phyloP scores from a whole-genome alignment of 2,888 invertebrate genomes.

The Cheilosia vernalis region DNA sequence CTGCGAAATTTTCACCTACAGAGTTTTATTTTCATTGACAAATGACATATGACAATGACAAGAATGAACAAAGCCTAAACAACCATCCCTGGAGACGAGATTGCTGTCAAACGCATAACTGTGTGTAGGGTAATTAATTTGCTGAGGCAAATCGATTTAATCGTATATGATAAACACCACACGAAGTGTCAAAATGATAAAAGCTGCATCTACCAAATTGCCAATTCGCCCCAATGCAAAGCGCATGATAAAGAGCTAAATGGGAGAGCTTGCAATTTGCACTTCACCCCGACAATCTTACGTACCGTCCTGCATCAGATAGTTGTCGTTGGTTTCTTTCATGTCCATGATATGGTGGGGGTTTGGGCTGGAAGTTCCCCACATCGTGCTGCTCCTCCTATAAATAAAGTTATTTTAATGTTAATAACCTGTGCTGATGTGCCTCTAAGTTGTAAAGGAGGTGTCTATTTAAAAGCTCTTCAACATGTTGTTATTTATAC shows the following conservation, averaged over 20 bases:
- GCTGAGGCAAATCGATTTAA: constrained; percentile 61
- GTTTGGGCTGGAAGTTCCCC: constrained; percentile 9
- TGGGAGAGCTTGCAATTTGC: constrained; percentile 35
- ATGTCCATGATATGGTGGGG: neutral
- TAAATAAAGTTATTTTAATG: constrained; percentile 62
- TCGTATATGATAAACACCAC: constrained; percentile 20
- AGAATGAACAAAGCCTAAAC: neutral
- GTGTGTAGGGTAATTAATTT: constrained; percentile 32
- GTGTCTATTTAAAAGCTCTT: constrained; percentile 70
- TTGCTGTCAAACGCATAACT: neutral
- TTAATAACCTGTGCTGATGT: constrained; percentile 51
- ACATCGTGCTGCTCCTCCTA: constrained; percentile 37
- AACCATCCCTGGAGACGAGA: neutral
- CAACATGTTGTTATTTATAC: constrained; percentile 40
- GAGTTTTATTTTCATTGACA: neutral
- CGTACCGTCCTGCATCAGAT: constrained; percentile 26
- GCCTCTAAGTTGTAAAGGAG: constrained; percentile 42
- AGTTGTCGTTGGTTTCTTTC: constrained; percentile 22
- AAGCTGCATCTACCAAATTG: constrained; percentile 41
- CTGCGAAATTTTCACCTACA: neutral
- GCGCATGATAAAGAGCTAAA: constrained; percentile 50
- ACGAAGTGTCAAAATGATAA: constrained; percentile 25
- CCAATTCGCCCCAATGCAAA: constrained; percentile 50
- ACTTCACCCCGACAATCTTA: too few relatives aligned
- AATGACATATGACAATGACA: neutral